These are phyloP conservation scores for Sakesphorus luctuosus DNA, from an alignment of 2,113 vertebrate genomes.

Conservation along the genomic window DNA sequence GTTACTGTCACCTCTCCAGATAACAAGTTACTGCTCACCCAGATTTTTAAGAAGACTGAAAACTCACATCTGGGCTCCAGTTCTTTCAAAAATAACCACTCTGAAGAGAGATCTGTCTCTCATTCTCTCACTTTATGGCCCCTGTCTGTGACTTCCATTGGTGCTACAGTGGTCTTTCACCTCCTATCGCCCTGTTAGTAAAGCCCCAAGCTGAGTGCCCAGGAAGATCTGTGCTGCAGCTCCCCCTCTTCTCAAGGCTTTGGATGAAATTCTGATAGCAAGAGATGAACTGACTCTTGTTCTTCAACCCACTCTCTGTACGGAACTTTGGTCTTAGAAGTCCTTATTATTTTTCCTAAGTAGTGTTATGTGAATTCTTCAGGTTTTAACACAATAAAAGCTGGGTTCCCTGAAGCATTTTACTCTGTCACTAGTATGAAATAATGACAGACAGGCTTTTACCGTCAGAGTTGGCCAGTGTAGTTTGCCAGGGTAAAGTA, in stretches of 20 bases:
- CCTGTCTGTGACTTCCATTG: neutral
- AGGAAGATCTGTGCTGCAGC: neutral
- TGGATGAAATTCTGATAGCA: neutral
- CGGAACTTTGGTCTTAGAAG: neutral
- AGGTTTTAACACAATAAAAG: neutral
- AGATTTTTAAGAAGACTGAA: neutral
- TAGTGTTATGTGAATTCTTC: neutral
- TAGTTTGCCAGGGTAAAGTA: neutral
- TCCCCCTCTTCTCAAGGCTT: neutral
- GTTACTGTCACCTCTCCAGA: neutral
- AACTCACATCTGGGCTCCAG: neutral
- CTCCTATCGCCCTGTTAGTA: neutral
- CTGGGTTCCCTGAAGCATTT: neutral
- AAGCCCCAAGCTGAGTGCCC: neutral
- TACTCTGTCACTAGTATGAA: neutral
- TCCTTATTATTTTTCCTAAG: neutral
- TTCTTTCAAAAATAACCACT: neutral
- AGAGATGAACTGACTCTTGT: neutral
- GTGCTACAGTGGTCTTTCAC: neutral
- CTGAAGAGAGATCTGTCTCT: neutral
- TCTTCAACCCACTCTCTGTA: neutral
- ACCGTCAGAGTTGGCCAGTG: fast-evolving
- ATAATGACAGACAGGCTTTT: neutral
- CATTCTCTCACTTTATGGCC: neutral
- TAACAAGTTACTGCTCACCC: neutral